Evolutionary conservation across 1,140 invertebrate genomes (phyloP).

Genomic region (Nautilus pompilius): DNA sequence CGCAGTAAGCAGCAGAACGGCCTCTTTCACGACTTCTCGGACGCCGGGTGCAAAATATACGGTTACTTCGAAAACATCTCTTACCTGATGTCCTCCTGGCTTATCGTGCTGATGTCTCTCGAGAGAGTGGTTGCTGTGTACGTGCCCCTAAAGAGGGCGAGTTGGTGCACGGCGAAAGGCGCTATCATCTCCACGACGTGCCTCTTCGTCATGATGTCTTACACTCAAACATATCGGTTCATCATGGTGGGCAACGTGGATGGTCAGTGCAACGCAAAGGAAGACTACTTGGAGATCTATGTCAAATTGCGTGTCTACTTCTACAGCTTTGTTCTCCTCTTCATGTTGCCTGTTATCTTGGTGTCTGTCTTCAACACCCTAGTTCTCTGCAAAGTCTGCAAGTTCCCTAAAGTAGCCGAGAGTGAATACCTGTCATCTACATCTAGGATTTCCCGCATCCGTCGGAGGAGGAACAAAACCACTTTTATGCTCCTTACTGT

Average conservation of each 20-base stretch:
- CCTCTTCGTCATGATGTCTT: constrained; percentile 24
- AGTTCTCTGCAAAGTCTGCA: constrained; percentile 36
- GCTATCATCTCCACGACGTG: constrained; percentile 27
- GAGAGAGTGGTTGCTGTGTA: constrained; percentile 38
- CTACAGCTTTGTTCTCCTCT: constrained; percentile 37
- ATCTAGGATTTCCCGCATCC: not conserved
- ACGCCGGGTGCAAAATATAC: constrained; percentile 28
- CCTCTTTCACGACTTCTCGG: constrained; percentile 16
- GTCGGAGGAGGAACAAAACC: constrained; percentile 30
- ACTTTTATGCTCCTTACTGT: constrained; percentile 45
- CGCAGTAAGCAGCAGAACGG: not conserved
- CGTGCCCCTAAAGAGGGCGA: constrained; percentile 32
- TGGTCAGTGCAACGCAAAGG: constrained; percentile 16
- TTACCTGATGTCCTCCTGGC: constrained; percentile 42
- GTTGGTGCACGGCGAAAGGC: constrained; percentile 22
- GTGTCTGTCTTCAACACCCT: constrained; percentile 35
- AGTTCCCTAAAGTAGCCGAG: not conserved
- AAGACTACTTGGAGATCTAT: constrained; percentile 21
- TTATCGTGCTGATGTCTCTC: constrained; percentile 39
- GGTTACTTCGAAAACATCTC: constrained; percentile 28
- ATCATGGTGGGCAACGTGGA: constrained; percentile 29
- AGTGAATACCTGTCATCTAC: not conserved
- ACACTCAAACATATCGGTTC: constrained; percentile 24
- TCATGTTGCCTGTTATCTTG: constrained; percentile 29
- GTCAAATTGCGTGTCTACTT: constrained; percentile 36